Conservation (phyloP, 2,113 vertebrate species). For the Xiphophorus hellerii region DNA sequence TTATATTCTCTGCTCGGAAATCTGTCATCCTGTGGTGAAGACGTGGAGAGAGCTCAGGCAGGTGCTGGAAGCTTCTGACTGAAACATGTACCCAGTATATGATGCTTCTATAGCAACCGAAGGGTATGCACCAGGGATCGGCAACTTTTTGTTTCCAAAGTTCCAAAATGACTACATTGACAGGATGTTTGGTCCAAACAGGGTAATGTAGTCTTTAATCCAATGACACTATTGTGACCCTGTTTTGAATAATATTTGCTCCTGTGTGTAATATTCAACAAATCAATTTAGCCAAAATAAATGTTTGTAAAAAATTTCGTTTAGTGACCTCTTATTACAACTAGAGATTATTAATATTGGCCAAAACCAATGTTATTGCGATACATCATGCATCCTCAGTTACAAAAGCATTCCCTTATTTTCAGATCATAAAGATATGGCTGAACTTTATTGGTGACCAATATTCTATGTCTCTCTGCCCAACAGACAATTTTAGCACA, state of each 20-base stretch:
- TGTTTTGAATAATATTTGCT: neutral
- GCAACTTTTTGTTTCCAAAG: neutral
- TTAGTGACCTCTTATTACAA: no score
- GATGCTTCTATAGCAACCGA: neutral
- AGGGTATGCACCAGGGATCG: neutral
- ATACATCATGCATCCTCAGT: no score
- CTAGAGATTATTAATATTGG: no score
- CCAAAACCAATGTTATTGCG: no score
- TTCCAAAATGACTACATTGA: neutral
- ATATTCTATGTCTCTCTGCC: no score
- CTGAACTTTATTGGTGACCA: no score
- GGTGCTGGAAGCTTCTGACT: conserved; percentile 3
- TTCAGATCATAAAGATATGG: no score
- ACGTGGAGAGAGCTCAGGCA: neutral
- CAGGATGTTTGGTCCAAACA: neutral
- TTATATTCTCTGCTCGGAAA: conserved; percentile 32
- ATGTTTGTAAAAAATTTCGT: no score
- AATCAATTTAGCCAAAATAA: no score
- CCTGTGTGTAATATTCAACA: no score
- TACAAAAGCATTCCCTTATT: no score
- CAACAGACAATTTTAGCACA: no score
- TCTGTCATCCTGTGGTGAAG: conserved; percentile 37
- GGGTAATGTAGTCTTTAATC: neutral
- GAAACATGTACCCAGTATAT: neutral
- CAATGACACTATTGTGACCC: neutral